Evolutionary conservation across 2,113 vertebrate species (phyloP), one percentile per base, ranked within the genome.

Genomic region (Phrynosoma platyrhinos): DNA sequence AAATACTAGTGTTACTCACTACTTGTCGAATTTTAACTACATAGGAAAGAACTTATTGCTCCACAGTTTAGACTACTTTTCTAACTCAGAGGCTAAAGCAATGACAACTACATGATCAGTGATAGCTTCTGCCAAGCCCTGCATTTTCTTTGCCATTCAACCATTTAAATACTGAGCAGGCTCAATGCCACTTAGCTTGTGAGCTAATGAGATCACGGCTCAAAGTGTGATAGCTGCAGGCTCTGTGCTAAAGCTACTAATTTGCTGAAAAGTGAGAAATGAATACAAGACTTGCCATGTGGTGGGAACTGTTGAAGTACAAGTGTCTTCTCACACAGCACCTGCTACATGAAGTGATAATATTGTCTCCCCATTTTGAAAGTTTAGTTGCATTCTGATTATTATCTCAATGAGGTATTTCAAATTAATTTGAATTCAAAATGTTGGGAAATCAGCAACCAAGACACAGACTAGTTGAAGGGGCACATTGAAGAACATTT

Each of bases 151-250:
- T 68, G 75, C 75, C 78, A 30, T 86, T 78, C 84, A 86, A 7
- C 27, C 75, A 86, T 66, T 82, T 79, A 86, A 79, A 71, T 71
- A 86, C 85, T 32, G 69, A 47, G 79, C 69, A 82, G 18, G 10
- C 69, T 52, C 42, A 53, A 87, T 81, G 68, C 69, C 86, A 72
- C 53, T 82, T 87, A 87, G 86, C 68, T 74, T 80, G 68, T 87
- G 78, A 87, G 69, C 69, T 87, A 87, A 86, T 86, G 85, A 87
- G 79, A 87, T 58, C 79, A 87, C 53, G 25, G 71, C 79, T 87
- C 68, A 82, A 52, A 82, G 36, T 78, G 62, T 42, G 84, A 86
- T 66, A 78, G 75, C 84, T 86, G 75, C 75, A 86, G 84, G 84
- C 75, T 36, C 75, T 68, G 9, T 68, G 62, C 84, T 86, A 78